Conservation (phyloP, 1,140 invertebrate genomes). For the Nephila pilipes region DNA sequence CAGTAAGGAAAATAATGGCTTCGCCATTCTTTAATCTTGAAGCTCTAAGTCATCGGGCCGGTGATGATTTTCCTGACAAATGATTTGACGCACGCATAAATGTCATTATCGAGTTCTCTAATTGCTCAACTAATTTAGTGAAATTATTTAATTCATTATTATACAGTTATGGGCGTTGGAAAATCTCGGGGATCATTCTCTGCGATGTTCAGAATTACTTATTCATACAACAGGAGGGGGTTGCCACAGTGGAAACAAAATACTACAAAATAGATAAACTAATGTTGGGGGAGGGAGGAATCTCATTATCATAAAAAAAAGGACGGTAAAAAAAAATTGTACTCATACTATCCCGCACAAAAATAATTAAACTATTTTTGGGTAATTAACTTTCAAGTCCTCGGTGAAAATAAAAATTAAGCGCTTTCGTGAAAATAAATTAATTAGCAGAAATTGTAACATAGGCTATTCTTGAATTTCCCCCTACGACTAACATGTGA, state of each 20-base stretch:
- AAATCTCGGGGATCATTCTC: neutral
- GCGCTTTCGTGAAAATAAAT: too few relatives aligned
- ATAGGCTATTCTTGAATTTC: too few relatives aligned
- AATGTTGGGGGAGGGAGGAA: neutral
- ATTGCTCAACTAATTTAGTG: constrained; percentile 37
- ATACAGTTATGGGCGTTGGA: neutral
- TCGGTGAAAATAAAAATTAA: too few relatives aligned
- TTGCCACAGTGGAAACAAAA: neutral
- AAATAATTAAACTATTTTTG: too few relatives aligned
- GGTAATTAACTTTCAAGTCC: too few relatives aligned
- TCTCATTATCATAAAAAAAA: neutral
- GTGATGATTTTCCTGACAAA: constrained; percentile 42
- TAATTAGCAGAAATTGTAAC: too few relatives aligned
- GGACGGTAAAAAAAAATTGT: too few relatives aligned
- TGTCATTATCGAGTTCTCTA: constrained; percentile 55
- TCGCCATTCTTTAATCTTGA: neutral
- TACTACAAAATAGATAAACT: neutral
- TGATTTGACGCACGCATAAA: constrained; percentile 30
- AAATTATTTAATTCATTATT: constrained; percentile 55
- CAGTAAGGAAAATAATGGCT: neutral
- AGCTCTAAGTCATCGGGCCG: neutral
- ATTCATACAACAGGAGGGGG: neutral
- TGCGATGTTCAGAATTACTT: neutral
- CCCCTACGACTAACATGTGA: too few relatives aligned
- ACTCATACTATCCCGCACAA: too few relatives aligned